Percentiles rank a stretch among this genome's conserved stretches.
Conservation (phyloP, 2,888 invertebrate genomes). For the Dynastes tityus region DNA sequence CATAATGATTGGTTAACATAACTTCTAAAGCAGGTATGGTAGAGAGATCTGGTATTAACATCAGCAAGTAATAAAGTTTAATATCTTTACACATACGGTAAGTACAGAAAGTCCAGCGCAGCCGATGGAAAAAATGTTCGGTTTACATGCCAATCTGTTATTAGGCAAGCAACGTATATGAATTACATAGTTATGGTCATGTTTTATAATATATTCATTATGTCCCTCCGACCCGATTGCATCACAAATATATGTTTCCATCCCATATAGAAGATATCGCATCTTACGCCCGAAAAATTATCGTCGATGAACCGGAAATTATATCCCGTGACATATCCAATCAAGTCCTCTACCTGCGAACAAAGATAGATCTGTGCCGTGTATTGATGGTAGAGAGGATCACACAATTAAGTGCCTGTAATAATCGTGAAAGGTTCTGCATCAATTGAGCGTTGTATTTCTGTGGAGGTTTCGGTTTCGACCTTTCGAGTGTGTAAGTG, state of each 20-base stretch:
- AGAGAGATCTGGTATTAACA: background rate
- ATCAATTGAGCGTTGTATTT: slow-evolving; percentile 47
- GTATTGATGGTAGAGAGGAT: slow-evolving; percentile 50
- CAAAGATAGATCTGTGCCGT: slow-evolving; percentile 57
- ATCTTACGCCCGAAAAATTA: slow-evolving; percentile 60
- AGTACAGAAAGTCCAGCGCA: slow-evolving; percentile 1
- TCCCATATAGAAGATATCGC: slow-evolving; percentile 59
- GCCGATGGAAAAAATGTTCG: background rate
- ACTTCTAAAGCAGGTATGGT: slow-evolving; percentile 1
- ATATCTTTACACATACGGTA: slow-evolving; percentile 17
- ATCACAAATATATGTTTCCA: slow-evolving; percentile 56
- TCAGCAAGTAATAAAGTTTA: background rate
- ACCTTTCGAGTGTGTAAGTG: slow-evolving; percentile 47
- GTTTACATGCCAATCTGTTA: background rate
- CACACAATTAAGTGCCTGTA: slow-evolving; percentile 55
- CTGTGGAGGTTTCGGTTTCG: slow-evolving; percentile 41
- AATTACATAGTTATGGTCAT: slow-evolving; percentile 44
- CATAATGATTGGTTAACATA: slow-evolving; percentile 4
- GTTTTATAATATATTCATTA: slow-evolving; percentile 62
- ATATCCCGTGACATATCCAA: slow-evolving; percentile 64
- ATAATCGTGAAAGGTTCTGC: slow-evolving; percentile 54
- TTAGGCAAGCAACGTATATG: slow-evolving; percentile 39
- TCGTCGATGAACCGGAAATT: slow-evolving; percentile 62
- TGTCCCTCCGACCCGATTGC: slow-evolving; percentile 59
- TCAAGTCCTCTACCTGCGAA: slow-evolving; percentile 62